phyloP scores from a whole-genome alignment of 2,888 invertebrate species.

The Mythimna vitellina region DNA sequence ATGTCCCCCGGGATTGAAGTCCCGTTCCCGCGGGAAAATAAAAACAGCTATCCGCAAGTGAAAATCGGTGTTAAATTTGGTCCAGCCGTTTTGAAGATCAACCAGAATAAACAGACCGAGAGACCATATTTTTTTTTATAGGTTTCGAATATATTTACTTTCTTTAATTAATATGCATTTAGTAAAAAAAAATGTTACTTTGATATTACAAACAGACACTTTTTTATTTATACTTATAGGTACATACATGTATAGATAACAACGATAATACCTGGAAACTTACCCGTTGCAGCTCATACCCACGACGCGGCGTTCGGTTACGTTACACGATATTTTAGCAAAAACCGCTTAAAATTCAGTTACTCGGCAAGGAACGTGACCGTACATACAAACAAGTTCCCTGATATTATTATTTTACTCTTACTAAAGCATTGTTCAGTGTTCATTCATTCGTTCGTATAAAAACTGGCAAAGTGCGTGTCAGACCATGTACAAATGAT shows the following conservation, averaged over 20 bases:
- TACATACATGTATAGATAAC: no score
- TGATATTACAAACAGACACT: no score
- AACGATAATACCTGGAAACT: neutral
- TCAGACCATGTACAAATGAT: neutral
- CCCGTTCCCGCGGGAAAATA: no score
- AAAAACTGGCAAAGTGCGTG: neutral
- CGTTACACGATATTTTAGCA: conserved; percentile 45
- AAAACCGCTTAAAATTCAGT: conserved; percentile 51
- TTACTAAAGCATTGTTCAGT: conserved; percentile 26
- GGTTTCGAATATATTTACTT: neutral
- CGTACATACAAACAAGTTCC: conserved; percentile 44
- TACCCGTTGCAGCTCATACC: conserved; percentile 18
- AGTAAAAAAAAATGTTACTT: no score
- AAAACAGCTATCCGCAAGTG: no score
- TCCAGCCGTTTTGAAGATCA: no score
- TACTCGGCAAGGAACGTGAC: conserved; percentile 46
- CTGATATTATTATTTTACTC: conserved; percentile 38
- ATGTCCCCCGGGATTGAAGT: no score
- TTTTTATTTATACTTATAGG: no score
- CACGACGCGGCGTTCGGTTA: conserved; percentile 12
- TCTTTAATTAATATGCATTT: no score
- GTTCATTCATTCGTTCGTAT: conserved; percentile 20
- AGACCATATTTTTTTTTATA: no score
- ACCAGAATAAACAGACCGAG: no score
- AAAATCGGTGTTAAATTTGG: no score